Evolutionary conservation across 2,888 invertebrate species (phyloP).

Genomic region (Malthinus seriepunctatus): DNA sequence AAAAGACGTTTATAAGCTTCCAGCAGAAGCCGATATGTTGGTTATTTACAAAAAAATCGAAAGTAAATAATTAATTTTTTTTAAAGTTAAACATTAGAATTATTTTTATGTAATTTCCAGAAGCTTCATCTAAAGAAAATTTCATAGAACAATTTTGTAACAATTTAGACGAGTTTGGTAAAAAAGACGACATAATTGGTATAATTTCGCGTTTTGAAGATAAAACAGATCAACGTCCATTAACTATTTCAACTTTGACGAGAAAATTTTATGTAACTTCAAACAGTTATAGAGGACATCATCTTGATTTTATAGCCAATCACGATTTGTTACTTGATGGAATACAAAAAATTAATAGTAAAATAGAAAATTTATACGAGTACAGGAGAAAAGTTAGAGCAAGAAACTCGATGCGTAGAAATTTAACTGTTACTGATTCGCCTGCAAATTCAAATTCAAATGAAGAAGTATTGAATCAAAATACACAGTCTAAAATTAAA

Average conservation of each 20-base stretch:
- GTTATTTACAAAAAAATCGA: slow-evolving; percentile 33
- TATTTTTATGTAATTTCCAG: no score
- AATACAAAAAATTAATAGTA: neutral
- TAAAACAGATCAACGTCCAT: slow-evolving; percentile 30
- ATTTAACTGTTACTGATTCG: no score
- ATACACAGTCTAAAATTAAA: no score
- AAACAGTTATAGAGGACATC: slow-evolving; percentile 39
- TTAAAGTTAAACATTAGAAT: no score
- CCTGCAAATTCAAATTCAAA: no score
- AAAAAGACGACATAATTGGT: slow-evolving; percentile 42
- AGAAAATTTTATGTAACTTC: slow-evolving; percentile 44
- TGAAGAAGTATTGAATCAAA: no score
- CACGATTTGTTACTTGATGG: neutral
- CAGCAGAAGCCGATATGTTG: slow-evolving; percentile 38
- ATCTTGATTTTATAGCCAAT: slow-evolving; percentile 22
- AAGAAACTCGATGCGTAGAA: no score
- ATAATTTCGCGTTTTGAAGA: slow-evolving; percentile 34
- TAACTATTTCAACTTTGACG: slow-evolving; percentile 47
- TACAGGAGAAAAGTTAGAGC: neutral
- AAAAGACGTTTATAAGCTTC: slow-evolving; percentile 30
- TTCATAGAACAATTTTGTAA: slow-evolving; percentile 39
- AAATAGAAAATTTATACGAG: neutral
- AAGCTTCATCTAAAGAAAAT: neutral
- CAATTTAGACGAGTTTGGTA: slow-evolving; percentile 39
- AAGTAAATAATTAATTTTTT: no score